Evolutionary conservation across 2,797 vertebrate genomes (phyloP).

Genomic region (Dicrostonyx torquatus): DNA sequence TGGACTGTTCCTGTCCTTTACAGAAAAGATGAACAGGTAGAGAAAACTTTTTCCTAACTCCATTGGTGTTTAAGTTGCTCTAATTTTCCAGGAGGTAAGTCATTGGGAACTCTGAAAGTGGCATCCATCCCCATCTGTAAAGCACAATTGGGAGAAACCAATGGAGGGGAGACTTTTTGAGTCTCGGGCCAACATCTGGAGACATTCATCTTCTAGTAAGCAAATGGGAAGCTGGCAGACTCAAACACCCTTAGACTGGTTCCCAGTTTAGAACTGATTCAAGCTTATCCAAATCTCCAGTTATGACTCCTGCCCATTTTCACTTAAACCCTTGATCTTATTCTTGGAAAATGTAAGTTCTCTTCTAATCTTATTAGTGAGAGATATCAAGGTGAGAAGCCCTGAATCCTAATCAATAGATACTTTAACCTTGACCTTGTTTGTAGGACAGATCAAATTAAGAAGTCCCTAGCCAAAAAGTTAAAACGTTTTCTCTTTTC

Average conservation of each 20-base stretch:
- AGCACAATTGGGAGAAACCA: not conserved
- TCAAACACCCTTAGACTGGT: not conserved
- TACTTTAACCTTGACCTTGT: no score
- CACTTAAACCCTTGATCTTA: not conserved
- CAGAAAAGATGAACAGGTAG: not conserved
- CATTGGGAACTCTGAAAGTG: not conserved
- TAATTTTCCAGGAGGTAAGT: not conserved
- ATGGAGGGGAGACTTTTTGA: not conserved
- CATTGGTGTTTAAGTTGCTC: not conserved
- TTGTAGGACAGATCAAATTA: not conserved
- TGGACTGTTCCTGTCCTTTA: not conserved
- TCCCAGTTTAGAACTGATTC: not conserved
- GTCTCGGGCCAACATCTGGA: not conserved
- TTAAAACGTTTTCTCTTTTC: not conserved
- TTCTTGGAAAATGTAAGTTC: not conserved
- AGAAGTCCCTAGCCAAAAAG: not conserved
- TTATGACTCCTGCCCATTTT: not conserved
- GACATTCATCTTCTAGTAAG: not conserved
- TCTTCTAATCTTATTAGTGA: not conserved
- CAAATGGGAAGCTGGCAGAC: not conserved
- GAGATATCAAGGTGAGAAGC: not conserved
- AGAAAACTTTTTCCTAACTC: not conserved
- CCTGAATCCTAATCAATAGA: not conserved
- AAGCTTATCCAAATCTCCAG: not conserved
- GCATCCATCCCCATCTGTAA: not conserved